Evolutionary conservation across 2,113 vertebrate species (phyloP).

Genomic region (Nothoprocta perdicaria): DNA sequence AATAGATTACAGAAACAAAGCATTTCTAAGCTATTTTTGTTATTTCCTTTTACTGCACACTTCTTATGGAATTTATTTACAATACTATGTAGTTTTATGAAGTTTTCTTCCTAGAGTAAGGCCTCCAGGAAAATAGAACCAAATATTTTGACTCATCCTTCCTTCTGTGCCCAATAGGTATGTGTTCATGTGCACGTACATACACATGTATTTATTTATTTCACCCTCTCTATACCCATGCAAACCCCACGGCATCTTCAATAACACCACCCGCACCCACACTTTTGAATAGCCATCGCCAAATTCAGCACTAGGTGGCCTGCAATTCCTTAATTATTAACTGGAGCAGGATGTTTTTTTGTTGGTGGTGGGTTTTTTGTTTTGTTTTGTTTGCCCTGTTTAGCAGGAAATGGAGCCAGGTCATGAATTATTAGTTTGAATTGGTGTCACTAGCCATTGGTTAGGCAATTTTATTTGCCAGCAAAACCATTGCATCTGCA

Average conservation of each 20-base stretch:
- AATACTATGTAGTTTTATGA: background rate
- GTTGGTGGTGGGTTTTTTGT: too few species aligned
- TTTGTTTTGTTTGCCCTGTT: background rate
- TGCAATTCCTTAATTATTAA: background rate
- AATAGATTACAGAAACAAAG: background rate
- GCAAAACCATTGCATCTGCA: accelerated
- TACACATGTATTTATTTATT: accelerated
- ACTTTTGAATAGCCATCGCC: background rate
- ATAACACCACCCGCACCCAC: accelerated
- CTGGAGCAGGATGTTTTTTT: background rate
- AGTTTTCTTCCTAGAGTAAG: background rate
- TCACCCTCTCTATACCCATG: background rate
- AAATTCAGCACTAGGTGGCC: background rate
- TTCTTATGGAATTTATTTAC: background rate
- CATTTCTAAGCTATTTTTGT: background rate
- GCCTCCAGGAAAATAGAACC: background rate
- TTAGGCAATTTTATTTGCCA: background rate
- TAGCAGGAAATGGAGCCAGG: background rate
- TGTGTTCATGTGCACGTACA: background rate
- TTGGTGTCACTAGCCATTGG: background rate
- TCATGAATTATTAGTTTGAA: background rate
- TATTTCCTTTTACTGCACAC: background rate
- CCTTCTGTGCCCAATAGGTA: background rate
- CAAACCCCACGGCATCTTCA: background rate
- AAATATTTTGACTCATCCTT: background rate